phyloP scores from a whole-genome alignment of 2,888 invertebrate genomes.

The Dorcus parallelipipedus region DNA sequence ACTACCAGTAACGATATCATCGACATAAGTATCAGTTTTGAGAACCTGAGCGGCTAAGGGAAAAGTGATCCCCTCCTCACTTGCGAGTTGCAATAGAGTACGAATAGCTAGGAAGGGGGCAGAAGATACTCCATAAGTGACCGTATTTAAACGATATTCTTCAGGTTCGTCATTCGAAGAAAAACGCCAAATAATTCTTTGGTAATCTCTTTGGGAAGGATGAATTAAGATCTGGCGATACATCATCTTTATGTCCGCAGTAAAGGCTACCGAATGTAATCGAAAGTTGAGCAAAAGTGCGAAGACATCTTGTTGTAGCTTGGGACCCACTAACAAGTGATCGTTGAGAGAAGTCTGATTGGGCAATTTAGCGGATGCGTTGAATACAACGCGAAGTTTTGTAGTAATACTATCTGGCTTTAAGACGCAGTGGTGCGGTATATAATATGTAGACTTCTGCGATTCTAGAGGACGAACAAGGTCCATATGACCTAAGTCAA shows the following conservation, averaged over 20 bases:
- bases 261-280: constrained; percentile 8
- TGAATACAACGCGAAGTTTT: constrained; percentile 3
- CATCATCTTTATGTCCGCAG: constrained; percentile 18
- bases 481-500: background rate
- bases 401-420: constrained; percentile 3
- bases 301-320: constrained; percentile 8
- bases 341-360: constrained; percentile 7
- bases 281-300: constrained; percentile 14
- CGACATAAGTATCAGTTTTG: constrained; percentile 8
- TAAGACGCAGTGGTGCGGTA: background rate
- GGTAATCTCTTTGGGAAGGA: constrained; percentile 7
- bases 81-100: constrained; percentile 7
- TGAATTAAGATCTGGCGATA: constrained; percentile 11
- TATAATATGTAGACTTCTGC: background rate
- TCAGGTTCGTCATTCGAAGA: background rate
- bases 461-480: background rate
- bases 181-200: constrained; percentile 9
- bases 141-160: constrained; percentile 5
- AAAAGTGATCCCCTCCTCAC: constrained; percentile 7
- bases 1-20: constrained; percentile 8
- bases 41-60: constrained; percentile 1
- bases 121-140: constrained; percentile 13
- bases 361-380: constrained; percentile 3
- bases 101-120: constrained; percentile 17
- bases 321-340: constrained; percentile 6